Base-by-base conservation (phyloP, 1,140 invertebrate species). In the Magallana angulata region DNA sequence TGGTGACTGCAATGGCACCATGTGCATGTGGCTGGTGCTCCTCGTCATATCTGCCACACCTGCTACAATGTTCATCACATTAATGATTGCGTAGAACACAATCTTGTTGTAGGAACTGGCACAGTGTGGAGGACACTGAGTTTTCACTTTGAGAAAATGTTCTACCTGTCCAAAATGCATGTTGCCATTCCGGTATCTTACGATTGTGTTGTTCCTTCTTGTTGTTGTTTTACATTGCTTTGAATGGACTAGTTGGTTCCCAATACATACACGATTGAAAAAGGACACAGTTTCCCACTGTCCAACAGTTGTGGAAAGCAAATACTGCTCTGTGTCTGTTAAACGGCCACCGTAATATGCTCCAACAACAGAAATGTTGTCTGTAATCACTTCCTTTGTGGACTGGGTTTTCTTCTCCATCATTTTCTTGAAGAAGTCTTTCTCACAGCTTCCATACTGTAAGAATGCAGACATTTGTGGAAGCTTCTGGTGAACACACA, bases 161-260 rank as follows among this genome's bases (percentile, higher is more conserved):
- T 57, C 9, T 4, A 83, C 57, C 16, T 83, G 7, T 14, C 8
- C 48, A 58, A 57, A 58, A 24, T 24, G 18, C 18, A 24, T 24
- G 18, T 24, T 24, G 18, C 18, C 58, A n/a, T 8, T 14, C 24
- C 11, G 4, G 7, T 30, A 71, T 48, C 84, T 64, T 24, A 71
- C 64, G 7, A 85, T 62, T 56, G 24, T 85, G 18, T 71, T 85
- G 84, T 85, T 57, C 71, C 84, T 7, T 85, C 57, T 85, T 36
- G 60, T 56, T n/a, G 64, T 57, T 7, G 5, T 48, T 71, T 11
- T 36, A 57, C 71, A 85, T 11, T 68, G 14, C n/a, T 14, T 71
- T 24, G 62, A 71, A 2, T 85, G 84, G 4, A 85, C 60, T 56
- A 85, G 68, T 68, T n/a, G 48, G 11, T 58, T 11, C 16, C 36